Percentiles rank a stretch among this genome's conserved stretches.
phyloP scores from a whole-genome alignment of 2,888 invertebrate species.

The Folsomia manolachei region DNA sequence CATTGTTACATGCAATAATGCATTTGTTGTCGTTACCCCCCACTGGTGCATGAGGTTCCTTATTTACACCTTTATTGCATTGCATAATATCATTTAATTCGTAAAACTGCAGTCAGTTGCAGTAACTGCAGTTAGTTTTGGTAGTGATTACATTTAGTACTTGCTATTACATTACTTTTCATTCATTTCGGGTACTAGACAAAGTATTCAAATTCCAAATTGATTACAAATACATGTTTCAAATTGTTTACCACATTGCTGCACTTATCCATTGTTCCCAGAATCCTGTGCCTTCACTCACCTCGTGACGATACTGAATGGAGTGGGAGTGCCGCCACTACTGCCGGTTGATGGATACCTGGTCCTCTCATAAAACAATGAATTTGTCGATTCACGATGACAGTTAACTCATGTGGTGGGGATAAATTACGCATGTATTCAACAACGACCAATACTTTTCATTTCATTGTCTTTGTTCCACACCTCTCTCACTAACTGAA shows the following conservation, averaged over 20 bases:
- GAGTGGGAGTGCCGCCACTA: neutral
- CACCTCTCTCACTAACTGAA: no score
- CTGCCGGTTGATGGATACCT: no score
- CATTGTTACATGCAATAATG: no score
- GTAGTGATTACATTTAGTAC: neutral
- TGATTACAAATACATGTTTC: neutral
- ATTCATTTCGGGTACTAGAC: neutral
- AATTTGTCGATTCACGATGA: constrained; percentile 18
- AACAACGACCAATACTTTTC: no score
- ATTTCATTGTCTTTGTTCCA: no score
- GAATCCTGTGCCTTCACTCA: neutral
- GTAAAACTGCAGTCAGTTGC: neutral
- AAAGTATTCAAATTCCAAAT: neutral
- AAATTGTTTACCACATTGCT: neutral
- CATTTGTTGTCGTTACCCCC: no score
- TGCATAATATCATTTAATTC: neutral
- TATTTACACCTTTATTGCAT: neutral
- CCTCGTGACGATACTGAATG: neutral
- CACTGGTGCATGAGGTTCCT: neutral
- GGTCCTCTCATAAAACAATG: neutral
- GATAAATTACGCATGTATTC: no score
- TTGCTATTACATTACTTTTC: neutral
- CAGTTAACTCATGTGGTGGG: no score
- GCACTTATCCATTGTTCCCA: constrained; percentile 7
- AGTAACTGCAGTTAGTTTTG: neutral